Evolutionary conservation across 1,140 invertebrate genomes (phyloP).

Genomic region (Neodiprion pinetum): DNA sequence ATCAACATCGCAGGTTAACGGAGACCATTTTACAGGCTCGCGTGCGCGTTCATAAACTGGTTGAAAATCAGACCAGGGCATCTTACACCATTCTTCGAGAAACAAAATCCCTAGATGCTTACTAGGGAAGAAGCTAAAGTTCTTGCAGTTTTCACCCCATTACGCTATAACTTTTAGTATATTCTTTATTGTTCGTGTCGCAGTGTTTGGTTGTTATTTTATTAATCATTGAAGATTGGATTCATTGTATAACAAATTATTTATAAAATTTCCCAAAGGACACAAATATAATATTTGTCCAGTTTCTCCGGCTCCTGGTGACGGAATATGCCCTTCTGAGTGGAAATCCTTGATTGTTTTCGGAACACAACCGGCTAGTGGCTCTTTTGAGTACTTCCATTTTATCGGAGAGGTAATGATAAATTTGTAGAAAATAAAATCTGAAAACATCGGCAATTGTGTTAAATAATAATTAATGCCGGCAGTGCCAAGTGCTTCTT

Average conservation of each 20-base stretch:
- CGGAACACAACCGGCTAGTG: slow-evolving; percentile 17
- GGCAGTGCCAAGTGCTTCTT: not conserved
- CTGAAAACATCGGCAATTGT: slow-evolving; percentile 34
- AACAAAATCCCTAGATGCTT: too few relatives aligned
- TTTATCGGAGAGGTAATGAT: slow-evolving; percentile 36
- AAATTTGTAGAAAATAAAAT: slow-evolving; percentile 34
- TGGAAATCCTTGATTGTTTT: slow-evolving; percentile 15
- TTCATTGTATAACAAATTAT: too few relatives aligned
- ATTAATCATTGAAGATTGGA: too few relatives aligned
- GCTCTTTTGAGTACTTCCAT: slow-evolving; percentile 38
- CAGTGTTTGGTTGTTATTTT: too few relatives aligned
- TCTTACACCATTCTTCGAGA: too few relatives aligned
- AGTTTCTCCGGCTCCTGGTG: not conserved
- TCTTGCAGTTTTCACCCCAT: too few relatives aligned
- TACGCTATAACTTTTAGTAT: too few relatives aligned
- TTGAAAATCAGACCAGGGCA: slow-evolving; percentile 23
- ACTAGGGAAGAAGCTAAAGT: too few relatives aligned
- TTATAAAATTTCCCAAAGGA: too few relatives aligned
- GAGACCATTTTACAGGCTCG: slow-evolving; percentile 23
- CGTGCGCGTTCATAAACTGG: slow-evolving; percentile 26
- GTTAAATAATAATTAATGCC: slow-evolving; percentile 5
- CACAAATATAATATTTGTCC: not conserved
- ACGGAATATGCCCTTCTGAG: not conserved
- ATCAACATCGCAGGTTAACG: slow-evolving; percentile 55
- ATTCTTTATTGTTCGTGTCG: too few relatives aligned